phyloP scores from a whole-genome alignment of 2,888 invertebrate species.

The Pocota personata region DNA sequence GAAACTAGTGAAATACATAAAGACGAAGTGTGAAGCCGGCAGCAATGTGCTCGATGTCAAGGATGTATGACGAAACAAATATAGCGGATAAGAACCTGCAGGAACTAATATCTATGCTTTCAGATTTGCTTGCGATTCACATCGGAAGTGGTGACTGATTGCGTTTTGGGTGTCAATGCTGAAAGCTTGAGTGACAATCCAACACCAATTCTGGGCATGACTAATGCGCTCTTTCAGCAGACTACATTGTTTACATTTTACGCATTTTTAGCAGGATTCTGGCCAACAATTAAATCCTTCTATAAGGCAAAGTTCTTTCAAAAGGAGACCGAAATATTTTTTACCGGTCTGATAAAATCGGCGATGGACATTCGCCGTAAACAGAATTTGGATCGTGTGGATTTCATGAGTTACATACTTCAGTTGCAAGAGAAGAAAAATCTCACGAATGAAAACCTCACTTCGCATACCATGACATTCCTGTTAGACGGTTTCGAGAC shows the following conservation, averaged over 20 bases:
- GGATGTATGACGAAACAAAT: slow-evolving; percentile 77
- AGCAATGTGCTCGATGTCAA: slow-evolving; percentile 82
- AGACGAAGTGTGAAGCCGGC: slow-evolving; percentile 76
- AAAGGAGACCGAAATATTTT: slow-evolving; percentile 85
- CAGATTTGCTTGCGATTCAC: slow-evolving; percentile 81
- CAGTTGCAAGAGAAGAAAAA: slow-evolving; percentile 78
- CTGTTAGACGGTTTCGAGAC: slow-evolving; percentile 81
- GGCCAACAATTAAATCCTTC: slow-evolving; percentile 76
- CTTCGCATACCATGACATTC: slow-evolving; percentile 80
- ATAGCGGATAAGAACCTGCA: not conserved
- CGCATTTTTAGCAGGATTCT: slow-evolving; percentile 75
- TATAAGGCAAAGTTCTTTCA: slow-evolving; percentile 76
- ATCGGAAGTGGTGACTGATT: slow-evolving; percentile 82
- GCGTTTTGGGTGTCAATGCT: slow-evolving; percentile 83
- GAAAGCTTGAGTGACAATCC: slow-evolving; percentile 80
- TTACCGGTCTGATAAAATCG: slow-evolving; percentile 76
- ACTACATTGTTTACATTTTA: slow-evolving; percentile 74
- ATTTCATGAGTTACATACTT: slow-evolving; percentile 80
- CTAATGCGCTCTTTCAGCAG: slow-evolving; percentile 78
- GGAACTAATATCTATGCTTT: not conserved
- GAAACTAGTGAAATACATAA: slow-evolving; percentile 82
- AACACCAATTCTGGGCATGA: slow-evolving; percentile 78
- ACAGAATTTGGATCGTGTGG: slow-evolving; percentile 76
- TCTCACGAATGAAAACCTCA: slow-evolving; percentile 75
- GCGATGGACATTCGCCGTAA: slow-evolving; percentile 77